Evolutionary conservation across 2,888 invertebrate genomes (phyloP).

Genomic region (Thecophora atra): DNA sequence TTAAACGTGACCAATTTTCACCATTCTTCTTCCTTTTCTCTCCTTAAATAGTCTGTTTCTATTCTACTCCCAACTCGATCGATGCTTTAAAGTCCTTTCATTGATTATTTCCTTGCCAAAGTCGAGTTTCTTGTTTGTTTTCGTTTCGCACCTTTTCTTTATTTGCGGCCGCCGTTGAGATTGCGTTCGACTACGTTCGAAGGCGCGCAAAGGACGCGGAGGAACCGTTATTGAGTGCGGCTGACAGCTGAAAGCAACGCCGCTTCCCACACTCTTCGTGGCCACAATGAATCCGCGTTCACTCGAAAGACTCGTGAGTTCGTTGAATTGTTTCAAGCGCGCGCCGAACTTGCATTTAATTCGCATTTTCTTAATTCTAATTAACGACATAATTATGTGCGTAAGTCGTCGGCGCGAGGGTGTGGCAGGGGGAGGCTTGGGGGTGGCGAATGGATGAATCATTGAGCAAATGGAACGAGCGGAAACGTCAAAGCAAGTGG

Average conservation of each 20-base stretch:
- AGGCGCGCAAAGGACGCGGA: conserved; percentile 11
- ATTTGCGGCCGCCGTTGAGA: neutral
- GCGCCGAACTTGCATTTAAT: conserved; percentile 9
- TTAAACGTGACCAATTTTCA: neutral
- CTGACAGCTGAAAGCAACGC: conserved; percentile 15
- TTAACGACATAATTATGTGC: conserved; percentile 30
- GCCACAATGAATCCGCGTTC: conserved; percentile 2
- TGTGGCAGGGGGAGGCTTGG: neutral
- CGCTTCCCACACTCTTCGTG: conserved; percentile 1
- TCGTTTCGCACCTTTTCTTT: neutral
- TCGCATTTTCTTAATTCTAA: conserved; percentile 22
- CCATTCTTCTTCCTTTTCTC: neutral
- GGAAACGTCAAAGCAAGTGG: conserved; percentile 18
- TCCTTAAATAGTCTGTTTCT: neutral
- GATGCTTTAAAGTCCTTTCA: neutral
- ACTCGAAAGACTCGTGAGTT: conserved; percentile 24
- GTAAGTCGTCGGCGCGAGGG: conserved; percentile 3
- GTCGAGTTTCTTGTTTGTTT: neutral
- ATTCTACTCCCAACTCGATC: neutral
- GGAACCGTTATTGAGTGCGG: conserved; percentile 26
- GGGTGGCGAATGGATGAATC: neutral
- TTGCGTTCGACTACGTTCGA: conserved; percentile 20
- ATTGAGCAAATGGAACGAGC: neutral
- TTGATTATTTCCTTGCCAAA: neutral
- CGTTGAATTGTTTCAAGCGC: conserved; percentile 24